Conservation (phyloP, 1,140 invertebrate species). For the Bombus huntii region DNA sequence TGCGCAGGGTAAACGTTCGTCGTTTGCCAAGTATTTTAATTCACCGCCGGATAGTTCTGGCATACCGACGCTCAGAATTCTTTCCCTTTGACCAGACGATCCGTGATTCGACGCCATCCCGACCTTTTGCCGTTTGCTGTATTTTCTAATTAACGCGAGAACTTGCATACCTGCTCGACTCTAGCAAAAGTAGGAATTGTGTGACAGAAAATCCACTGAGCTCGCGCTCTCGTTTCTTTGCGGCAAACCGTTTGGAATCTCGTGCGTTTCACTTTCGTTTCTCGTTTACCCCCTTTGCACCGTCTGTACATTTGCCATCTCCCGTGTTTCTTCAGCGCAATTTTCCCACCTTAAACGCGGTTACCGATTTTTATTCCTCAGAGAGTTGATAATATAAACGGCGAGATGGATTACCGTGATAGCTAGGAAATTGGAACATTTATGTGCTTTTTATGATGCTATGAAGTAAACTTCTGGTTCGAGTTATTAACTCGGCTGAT, state of each 20-base stretch:
- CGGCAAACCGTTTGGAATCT: not conserved
- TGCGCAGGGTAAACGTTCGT: not conserved
- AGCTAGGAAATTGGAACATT: not conserved
- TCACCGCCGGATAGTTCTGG: constrained; percentile 12
- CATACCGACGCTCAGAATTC: not conserved
- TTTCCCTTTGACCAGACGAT: not conserved
- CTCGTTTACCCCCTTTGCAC: not conserved
- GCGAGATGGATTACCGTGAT: not conserved
- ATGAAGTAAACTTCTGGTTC: not conserved
- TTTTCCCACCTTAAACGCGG: not conserved
- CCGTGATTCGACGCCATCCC: not conserved
- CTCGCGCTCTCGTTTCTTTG: not conserved
- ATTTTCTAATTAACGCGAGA: constrained; percentile 36
- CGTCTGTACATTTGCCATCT: not conserved
- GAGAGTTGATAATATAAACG: not conserved
- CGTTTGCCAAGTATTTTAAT: constrained; percentile 33
- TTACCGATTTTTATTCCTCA: not conserved
- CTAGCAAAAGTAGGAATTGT: not conserved
- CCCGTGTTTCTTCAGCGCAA: too few relatives aligned
- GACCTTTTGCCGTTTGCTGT: not conserved
- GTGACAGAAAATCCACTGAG: not conserved
- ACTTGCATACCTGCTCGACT: constrained; percentile 1
- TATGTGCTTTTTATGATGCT: not conserved
- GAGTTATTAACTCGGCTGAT: not conserved
- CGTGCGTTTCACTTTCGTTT: constrained; percentile 26